phyloP scores from a whole-genome alignment of 2,797 vertebrate genomes.

The Vireo griseus region DNA sequence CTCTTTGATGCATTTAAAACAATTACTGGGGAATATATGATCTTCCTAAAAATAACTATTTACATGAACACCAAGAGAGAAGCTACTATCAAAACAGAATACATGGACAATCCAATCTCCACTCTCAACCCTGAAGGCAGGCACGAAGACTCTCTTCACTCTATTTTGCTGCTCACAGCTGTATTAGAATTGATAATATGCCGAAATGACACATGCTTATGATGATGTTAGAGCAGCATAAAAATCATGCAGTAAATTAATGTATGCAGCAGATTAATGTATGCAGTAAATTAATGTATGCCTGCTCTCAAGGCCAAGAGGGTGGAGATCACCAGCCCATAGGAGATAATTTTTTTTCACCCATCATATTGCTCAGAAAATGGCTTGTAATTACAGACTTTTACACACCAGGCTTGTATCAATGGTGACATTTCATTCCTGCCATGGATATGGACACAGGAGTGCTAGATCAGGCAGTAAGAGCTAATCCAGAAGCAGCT shows the following conservation, averaged over 20 bases:
- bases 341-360: background rate
- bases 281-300: background rate
- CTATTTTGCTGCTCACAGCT: conserved; percentile 8
- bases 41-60: conserved; percentile 61
- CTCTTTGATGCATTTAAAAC: conserved; percentile 58
- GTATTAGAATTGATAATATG: conserved; percentile 11
- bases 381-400: background rate
- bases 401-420: background rate
- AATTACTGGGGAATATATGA: conserved; percentile 57
- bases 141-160: background rate
- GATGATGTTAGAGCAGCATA: background rate
- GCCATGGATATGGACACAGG: background rate
- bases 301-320: background rate
- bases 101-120: background rate
- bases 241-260: conserved; percentile 18
- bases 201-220: background rate
- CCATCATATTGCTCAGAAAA: background rate
- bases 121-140: background rate
- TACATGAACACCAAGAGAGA: conserved; percentile 9
- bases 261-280: background rate
- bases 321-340: background rate
- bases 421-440: background rate
- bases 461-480: background rate
- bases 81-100: conserved; percentile 22
- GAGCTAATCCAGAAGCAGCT: background rate